phyloP scores from a whole-genome alignment of 2,113 vertebrate genomes.

The Enhydra lutris region DNA sequence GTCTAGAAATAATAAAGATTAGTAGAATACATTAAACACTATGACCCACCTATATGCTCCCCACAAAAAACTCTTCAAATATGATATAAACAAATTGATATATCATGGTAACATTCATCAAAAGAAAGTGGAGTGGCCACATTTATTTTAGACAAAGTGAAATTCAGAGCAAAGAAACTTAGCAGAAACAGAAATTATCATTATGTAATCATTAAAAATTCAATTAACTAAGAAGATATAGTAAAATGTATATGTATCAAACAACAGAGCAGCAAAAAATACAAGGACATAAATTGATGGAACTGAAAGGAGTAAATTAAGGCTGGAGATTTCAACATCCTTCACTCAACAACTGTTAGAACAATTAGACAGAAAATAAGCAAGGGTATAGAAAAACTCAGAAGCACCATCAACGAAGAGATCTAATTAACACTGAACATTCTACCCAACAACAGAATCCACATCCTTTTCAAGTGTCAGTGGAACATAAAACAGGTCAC shows the following conservation, averaged over 20 bases:
- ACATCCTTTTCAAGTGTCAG: background rate
- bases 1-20: background rate
- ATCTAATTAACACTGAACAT: background rate
- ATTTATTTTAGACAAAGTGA: background rate
- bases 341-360: background rate
- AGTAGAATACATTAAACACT: background rate
- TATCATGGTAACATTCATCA: background rate
- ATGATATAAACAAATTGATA: background rate
- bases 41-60: background rate
- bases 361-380: background rate
- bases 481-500: background rate
- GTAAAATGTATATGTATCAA: background rate
- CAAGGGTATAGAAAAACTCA: background rate
- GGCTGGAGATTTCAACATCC: background rate
- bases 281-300: background rate
- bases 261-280: background rate
- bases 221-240: background rate
- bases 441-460: background rate
- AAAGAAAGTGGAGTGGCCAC: background rate
- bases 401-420: background rate
- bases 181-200: background rate
- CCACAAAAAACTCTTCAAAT: background rate
- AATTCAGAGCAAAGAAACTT: background rate
- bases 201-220: background rate
- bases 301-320: background rate